Evolutionary conservation across 1,140 invertebrate species (phyloP).

Genomic region (Neocloeon triangulifer): DNA sequence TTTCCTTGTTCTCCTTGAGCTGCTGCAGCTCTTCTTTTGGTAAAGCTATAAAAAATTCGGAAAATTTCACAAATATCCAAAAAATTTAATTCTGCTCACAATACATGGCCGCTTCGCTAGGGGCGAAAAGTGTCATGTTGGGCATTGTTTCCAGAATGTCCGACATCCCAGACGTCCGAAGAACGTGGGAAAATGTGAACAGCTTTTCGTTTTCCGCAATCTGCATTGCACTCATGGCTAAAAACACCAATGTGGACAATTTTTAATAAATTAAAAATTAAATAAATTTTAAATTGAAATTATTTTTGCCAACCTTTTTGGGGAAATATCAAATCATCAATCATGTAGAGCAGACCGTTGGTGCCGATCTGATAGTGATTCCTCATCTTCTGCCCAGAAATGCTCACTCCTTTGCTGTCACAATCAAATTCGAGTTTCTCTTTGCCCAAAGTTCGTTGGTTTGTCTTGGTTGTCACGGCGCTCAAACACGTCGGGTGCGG

Average conservation of each 20-base stretch:
- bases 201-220: slow-evolving; percentile 15
- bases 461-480: slow-evolving; percentile 20
- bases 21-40: slow-evolving; percentile 14
- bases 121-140: slow-evolving; percentile 26
- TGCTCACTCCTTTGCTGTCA: slow-evolving; percentile 15
- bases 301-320: slow-evolving; percentile 16
- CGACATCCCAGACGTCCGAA: slow-evolving; percentile 18
- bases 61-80: slow-evolving; percentile 3
- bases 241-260: slow-evolving; percentile 5
- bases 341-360: slow-evolving; percentile 21
- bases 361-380: slow-evolving; percentile 16
- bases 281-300: too few relatives aligned
- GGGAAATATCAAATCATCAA: slow-evolving; percentile 20
- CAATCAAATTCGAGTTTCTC: slow-evolving; percentile 17
- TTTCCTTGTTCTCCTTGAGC: slow-evolving; percentile 15
- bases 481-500: slow-evolving; percentile 21
- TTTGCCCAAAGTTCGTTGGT: slow-evolving; percentile 14
- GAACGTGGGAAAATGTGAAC: slow-evolving; percentile 18
- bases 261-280: too few relatives aligned
- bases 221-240: slow-evolving; percentile 20
- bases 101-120: slow-evolving; percentile 25
- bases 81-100: slow-evolving; percentile 14
- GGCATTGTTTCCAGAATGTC: slow-evolving; percentile 18
- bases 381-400: slow-evolving; percentile 14
- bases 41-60: slow-evolving; percentile 12